A percentile compares a stretch with the other conserved stretches of the same genome.
Conservation (phyloP, 2,888 invertebrate genomes). For the Spialia ferax region DNA sequence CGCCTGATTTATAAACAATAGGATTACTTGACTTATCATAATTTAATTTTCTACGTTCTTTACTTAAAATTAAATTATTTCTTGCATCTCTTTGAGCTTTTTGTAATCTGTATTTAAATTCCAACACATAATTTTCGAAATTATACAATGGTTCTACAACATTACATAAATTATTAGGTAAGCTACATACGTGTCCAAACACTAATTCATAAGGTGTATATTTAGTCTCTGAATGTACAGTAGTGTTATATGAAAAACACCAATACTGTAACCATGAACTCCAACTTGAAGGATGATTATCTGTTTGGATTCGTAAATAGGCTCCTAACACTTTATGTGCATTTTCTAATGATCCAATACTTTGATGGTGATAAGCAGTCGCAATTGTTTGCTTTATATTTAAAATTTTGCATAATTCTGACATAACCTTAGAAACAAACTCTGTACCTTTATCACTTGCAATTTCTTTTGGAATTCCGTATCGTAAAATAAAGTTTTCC, state of each 20-base stretch:
- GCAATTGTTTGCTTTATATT: not conserved
- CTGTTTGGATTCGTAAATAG: not conserved
- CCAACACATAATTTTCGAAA: not conserved
- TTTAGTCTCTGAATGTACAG: not conserved
- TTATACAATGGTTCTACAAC: conserved; percentile 1
- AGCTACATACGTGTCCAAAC: not conserved
- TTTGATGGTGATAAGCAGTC: not conserved
- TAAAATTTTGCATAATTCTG: not conserved
- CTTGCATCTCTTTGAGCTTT: not conserved
- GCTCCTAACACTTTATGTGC: not conserved
- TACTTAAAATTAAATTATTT: not conserved
- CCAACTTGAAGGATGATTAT: not conserved
- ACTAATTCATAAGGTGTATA: conserved; percentile 4
- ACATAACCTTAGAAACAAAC: not conserved
- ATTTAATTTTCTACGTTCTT: not conserved
- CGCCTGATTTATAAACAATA: not conserved
- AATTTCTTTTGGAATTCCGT: not conserved
- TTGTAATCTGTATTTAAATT: not conserved
- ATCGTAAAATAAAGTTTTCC: conserved; percentile 15
- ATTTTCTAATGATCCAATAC: not conserved
- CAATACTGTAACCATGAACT: not conserved
- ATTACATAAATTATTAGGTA: not conserved
- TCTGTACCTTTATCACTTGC: not conserved
- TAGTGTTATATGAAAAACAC: not conserved
- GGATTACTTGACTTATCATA: not conserved